These are phyloP conservation scores for Esox masquinongy DNA, from an alignment of 2,797 vertebrate species.

Conservation along the genomic window DNA sequence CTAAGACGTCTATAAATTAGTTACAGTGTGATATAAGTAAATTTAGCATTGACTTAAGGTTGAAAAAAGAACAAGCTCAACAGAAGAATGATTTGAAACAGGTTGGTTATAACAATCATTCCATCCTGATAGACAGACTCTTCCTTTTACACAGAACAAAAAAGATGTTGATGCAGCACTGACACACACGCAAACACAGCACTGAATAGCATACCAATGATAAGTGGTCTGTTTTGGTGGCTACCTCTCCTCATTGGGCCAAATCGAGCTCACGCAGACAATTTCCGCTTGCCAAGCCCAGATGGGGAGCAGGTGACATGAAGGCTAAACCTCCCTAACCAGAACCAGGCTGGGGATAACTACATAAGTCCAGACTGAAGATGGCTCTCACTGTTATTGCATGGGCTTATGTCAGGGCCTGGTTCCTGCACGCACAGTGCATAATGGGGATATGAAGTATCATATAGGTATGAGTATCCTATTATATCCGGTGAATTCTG, in stretches of 20 bases:
- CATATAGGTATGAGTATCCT: background rate
- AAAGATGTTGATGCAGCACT: background rate
- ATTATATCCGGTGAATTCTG: background rate
- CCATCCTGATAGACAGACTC: too few relatives aligned
- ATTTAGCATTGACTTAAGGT: too few relatives aligned
- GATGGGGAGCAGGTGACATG: background rate
- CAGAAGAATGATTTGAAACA: too few relatives aligned
- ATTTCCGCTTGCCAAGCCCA: conserved; percentile 6
- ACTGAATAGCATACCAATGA: background rate
- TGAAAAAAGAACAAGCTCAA: too few relatives aligned
- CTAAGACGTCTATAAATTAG: too few relatives aligned
- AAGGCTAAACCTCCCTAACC: background rate
- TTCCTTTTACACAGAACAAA: too few relatives aligned
- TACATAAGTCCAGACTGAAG: background rate
- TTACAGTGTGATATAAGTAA: too few relatives aligned
- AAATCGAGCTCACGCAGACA: background rate
- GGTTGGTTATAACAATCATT: too few relatives aligned
- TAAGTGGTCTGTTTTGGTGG: background rate
- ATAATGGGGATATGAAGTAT: background rate
- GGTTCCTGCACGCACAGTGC: background rate
- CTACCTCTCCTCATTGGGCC: background rate
- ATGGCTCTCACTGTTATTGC: background rate
- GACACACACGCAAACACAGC: background rate
- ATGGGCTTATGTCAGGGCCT: background rate
- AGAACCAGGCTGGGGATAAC: background rate